Conservation (phyloP, 2,888 invertebrate genomes). For the Trisateles emortualis region DNA sequence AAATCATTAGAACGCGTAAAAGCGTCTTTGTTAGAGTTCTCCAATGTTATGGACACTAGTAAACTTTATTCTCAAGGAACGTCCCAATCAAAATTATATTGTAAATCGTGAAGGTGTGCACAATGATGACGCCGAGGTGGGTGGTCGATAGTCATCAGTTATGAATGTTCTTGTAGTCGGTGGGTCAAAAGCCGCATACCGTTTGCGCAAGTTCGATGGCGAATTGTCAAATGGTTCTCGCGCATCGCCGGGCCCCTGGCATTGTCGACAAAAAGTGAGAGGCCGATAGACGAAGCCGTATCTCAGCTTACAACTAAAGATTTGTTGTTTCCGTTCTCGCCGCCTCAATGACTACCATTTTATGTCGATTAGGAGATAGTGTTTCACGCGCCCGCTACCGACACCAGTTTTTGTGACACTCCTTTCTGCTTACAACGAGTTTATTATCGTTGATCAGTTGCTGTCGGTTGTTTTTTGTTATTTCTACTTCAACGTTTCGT, state of each 20-base stretch:
- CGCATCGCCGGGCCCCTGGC: conserved; percentile 52
- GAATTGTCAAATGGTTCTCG: conserved; percentile 70
- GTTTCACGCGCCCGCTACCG: conserved; percentile 84
- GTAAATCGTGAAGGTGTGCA: conserved; percentile 65
- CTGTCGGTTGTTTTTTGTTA: conserved; percentile 62
- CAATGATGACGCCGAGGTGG: conserved; percentile 66
- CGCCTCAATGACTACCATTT: conserved; percentile 85
- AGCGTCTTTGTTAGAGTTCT: conserved; percentile 60
- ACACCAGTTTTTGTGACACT: conserved; percentile 83
- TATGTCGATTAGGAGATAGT: conserved; percentile 85
- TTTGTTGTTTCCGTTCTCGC: conserved; percentile 85
- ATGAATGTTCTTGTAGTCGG: conserved; percentile 67
- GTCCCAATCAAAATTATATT: conserved; percentile 75
- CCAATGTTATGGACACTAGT: conserved; percentile 54
- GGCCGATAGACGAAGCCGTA: conserved; percentile 67
- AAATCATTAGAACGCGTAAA: conserved; percentile 69
- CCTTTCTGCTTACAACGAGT: conserved; percentile 79
- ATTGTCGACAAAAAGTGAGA: conserved; percentile 76
- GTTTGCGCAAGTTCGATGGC: conserved; percentile 67
- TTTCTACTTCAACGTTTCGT: conserved; percentile 54
- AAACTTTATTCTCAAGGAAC: conserved; percentile 64
- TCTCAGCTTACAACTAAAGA: conserved; percentile 78
- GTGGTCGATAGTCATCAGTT: conserved; percentile 75
- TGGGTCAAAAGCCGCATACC: conserved; percentile 78
- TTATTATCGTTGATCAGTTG: conserved; percentile 77